Base-by-base conservation (phyloP, 1,140 invertebrate species). In the Papilio xuthus region DNA sequence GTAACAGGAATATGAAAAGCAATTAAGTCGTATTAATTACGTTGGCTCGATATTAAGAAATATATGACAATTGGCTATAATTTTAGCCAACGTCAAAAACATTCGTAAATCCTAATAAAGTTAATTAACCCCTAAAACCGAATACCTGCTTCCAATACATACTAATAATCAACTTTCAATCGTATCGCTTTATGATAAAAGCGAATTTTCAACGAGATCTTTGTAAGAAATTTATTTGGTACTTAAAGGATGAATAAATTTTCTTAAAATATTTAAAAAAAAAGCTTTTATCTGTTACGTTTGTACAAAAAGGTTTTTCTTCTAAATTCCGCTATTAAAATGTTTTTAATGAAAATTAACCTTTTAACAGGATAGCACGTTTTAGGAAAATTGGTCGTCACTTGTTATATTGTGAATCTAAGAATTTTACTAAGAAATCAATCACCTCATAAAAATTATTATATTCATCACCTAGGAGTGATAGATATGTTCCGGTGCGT, bases 31-130 rank as follows among this genome's bases (percentile, higher is more conserved):
- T 20, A 20, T 73, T 23, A 20, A 73, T n/a, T 73, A 23, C 20
- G 10, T 20, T 44, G 9, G 42, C 9, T 12, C 9, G 15, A 41
- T 28, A 32, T n/a, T 32, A 26, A 74, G 72, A 42, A 53, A 74
- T 56, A 50, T 50, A 74, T 53, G 44, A 74, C 71, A 18, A 32
- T 3, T 53, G 7, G 72, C n/a, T n/a, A 74, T 74, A 74, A 74
- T 28, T 74, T 56, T 28, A 53, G 12, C 44, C 20, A 53, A 53
- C 37, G 26, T 37, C 72, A 53, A 74, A 53, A 41, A 74, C 26
- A 74, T 53, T 74, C 47, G 15, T 37, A n/a, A 8, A 32, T 37
- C 44, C 23, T 9, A 73, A 73, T 44, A 23, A 26, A n/a, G 20
- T 15, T 28, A 73, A 47, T 73, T 15, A 50, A 50, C 42, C 71